Evolutionary conservation across 1,140 invertebrate genomes (phyloP), one percentile per base, ranked within the genome.

Genomic region (Drosophila carrolli): DNA sequence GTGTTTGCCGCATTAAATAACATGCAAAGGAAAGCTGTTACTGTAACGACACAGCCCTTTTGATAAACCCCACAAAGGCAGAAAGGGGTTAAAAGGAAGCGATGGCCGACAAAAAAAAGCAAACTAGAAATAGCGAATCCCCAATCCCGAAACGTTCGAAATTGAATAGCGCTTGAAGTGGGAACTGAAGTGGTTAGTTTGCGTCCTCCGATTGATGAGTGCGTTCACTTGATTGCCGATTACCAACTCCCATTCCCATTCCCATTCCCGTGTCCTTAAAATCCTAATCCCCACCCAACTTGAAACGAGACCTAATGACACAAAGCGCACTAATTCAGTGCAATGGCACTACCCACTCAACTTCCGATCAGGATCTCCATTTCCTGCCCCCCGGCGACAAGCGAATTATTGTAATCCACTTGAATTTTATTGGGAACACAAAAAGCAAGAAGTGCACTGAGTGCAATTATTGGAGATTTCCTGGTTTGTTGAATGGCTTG

Each of bases 301-400:
- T 86, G 83, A 88, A 86, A 70, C 83, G 83, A 82, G 63, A 70
- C 78, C 82, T 88, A 86, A 86, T 86, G 78, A 88, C 82, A 86
- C 83, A 78, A 86, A 88, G 83, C 83, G 83, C 83, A 82, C 83
- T 88, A 86, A 86, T 86, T 86, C 79, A 58, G 68, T 59, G 40
- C 50, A 43, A 47, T 27, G 51, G 14, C 16, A 54, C 27, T 14
- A 14, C 35, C 16, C 50, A 44, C n/a, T 73, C 35, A 65, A 65
- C 40, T 44, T 47, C 51, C 58, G 53, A 32, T 41, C 51, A 9
- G 27, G 13, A 11, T 35, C 50, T 43, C 54, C 14, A 47, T 43
- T 51, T 61, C 72, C 37, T 11, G 41, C 9, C 37, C 37, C n/a
- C n/a, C 19, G 27, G 11, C 10, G 53, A 65, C 43, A 66, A 51